Base-by-base conservation (phyloP, 2,113 vertebrate species). In the Sander vitreus region DNA sequence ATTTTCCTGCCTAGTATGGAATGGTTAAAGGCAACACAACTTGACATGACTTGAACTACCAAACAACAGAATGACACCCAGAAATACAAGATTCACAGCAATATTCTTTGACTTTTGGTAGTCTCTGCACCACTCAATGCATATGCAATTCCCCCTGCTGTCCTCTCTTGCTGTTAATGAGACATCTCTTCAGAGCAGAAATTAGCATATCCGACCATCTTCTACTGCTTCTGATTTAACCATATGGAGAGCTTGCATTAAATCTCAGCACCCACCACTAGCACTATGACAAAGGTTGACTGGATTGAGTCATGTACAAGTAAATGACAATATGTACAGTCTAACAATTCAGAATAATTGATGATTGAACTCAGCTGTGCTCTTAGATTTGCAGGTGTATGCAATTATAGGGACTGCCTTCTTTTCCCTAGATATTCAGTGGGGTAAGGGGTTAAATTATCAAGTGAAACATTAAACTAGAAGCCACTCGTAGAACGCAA, bases 151-250 rank as follows among this genome's bases (percentile, higher is more conserved):
- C 59, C 53, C 12, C n/a, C 65, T 36, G 53, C 43, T 11, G 60
- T 72, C 53, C 33, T 66, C 36, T 13, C 67, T 55, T 62, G 68
- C 54, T 8, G 27, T 65, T 76, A 81, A 81, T 72, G 33, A 81
- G 78, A 67, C 78, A 67, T 66, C 25, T 80, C 67, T 60, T 81
- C 78, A 62, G 75, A 83, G 60, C 12, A 55, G 9, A 63, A 21
- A 63, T 71, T 10, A 27, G 14, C 65, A 36, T 65, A 64, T 19
- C 19, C 43, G 6, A 58, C 16, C 25, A 27, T 72, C 30, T 54
- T 54, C 8, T 45, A 54, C 60, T 67, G 73, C 60, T 21, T 53
- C 48, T 54, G 51, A 33, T 57, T 73, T 59, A 21, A 36, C 27
- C 50, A 25, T 54, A 64, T 53, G 58, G 47, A 50, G 67, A 72